A percentile compares a stretch with the other conserved stretches of the same genome.
These are phyloP conservation scores for Chelon auratus DNA, from an alignment of 2,797 vertebrate species.

Conservation along the genomic window DNA sequence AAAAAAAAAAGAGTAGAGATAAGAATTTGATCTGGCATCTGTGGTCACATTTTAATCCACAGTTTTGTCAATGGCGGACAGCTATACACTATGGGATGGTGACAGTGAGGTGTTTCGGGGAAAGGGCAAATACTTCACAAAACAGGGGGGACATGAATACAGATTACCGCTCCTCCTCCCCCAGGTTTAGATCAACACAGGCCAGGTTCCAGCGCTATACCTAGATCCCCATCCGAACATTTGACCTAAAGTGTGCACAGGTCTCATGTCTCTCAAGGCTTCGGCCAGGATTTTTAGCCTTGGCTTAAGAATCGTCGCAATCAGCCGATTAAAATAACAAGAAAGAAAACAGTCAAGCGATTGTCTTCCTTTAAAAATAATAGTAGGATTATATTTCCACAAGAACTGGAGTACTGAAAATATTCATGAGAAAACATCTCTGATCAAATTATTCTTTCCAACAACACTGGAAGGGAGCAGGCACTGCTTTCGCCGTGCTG, in stretches of 20 bases:
- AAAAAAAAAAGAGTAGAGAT: background rate
- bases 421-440: slow-evolving; percentile 37
- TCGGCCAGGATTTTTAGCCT: slow-evolving; percentile 16
- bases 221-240: slow-evolving; percentile 43
- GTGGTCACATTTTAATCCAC: slow-evolving; percentile 56
- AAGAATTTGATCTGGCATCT: slow-evolving; percentile 62
- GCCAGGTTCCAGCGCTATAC: slow-evolving; percentile 48
- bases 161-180: slow-evolving; percentile 75
- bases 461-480: slow-evolving; percentile 33
- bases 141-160: slow-evolving; percentile 58
- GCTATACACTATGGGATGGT: slow-evolving; percentile 77
- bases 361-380: slow-evolving; percentile 36
- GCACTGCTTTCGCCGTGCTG: slow-evolving; percentile 30
- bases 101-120: slow-evolving; percentile 67
- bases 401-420: slow-evolving; percentile 29
- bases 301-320: slow-evolving; percentile 15
- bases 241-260: slow-evolving; percentile 54
- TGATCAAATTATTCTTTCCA: slow-evolving; percentile 45
- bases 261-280: slow-evolving; percentile 39
- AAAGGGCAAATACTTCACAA: slow-evolving; percentile 62
- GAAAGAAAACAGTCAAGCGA: slow-evolving; percentile 14
- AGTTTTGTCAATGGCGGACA: slow-evolving; percentile 65
- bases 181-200: slow-evolving; percentile 44
- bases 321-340: slow-evolving; percentile 15
- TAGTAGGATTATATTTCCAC: slow-evolving; percentile 38